phyloP scores from a whole-genome alignment of 1,140 invertebrate genomes.

The Micrasema longulum region DNA sequence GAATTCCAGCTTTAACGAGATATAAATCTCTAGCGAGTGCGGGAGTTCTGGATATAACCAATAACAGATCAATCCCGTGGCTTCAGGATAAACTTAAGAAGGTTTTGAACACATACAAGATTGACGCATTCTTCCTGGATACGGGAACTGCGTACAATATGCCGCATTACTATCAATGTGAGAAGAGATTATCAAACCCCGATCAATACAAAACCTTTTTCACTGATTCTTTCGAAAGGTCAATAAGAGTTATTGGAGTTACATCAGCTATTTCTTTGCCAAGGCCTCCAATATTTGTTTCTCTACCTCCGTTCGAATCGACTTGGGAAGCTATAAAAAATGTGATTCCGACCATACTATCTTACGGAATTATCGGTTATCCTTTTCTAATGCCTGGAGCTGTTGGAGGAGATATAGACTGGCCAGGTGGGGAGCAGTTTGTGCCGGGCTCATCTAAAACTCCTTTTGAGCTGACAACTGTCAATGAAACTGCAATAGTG shows the following conservation, averaged over 20 bases:
- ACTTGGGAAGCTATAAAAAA: conserved; percentile 89
- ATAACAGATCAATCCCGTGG: conserved; percentile 84
- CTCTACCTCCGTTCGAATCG: conserved; percentile 86
- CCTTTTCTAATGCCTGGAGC: conserved; percentile 93
- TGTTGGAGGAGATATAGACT: conserved; percentile 86
- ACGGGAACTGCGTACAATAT: conserved; percentile 89
- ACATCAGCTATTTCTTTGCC: conserved; percentile 86
- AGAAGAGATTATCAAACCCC: conserved; percentile 78
- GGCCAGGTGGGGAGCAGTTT: conserved; percentile 70
- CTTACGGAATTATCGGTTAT: conserved; percentile 89
- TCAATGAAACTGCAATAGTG: conserved; percentile 69
- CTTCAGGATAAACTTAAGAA: conserved; percentile 78
- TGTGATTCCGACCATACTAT: conserved; percentile 87
- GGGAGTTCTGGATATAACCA: conserved; percentile 87
- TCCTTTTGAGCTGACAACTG: conserved; percentile 58
- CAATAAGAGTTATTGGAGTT: conserved; percentile 81
- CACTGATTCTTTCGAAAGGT: conserved; percentile 73
- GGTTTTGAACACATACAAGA: conserved; percentile 79
- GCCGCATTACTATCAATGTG: conserved; percentile 86
- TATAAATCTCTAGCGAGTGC: conserved; percentile 83
- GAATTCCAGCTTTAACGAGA: conserved; percentile 80
- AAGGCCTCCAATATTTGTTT: conserved; percentile 86
- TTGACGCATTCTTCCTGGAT: conserved; percentile 92
- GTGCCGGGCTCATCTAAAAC: conserved; percentile 60
- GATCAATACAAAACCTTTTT: conserved; percentile 85